Base-by-base conservation (phyloP, 2,797 vertebrate species). In the Acanthornis magna region DNA sequence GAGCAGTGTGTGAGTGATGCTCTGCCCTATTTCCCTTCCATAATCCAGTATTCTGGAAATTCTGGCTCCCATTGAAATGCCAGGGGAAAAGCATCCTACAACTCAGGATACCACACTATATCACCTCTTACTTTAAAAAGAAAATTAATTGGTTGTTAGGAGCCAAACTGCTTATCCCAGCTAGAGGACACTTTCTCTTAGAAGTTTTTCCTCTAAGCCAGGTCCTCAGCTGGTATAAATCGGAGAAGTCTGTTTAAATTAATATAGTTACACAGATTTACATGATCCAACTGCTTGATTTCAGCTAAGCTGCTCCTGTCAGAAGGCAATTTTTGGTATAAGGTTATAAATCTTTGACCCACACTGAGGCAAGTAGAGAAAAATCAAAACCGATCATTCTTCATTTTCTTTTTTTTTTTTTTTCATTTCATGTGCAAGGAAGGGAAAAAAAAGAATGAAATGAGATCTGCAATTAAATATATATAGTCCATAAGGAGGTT, bases 261-360 rank as follows among this genome's bases (percentile, higher is more conserved):
- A 94, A 85, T 79, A 40, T n/a, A 92, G 51, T 73, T 89, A 81
- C 63, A 89, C n/a, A 92, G 79, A 90, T 95, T 90, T 95, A 86
- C 79, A 91, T 78, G 62, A 85, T 91, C 48, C 60, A 94, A 53
- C 48, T 78, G 36, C 74, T 88, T 88, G 82, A 91, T 73, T 86
- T 84, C 53, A 79, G 55, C 48, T 88, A 55, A 93, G 73, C 1
- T 3, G 18, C 45, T 84, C 67, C 60, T 84, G 26, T 92, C 72
- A 81, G 54, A 90, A 91, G 42, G 73, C 5, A 16, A n/a, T 47
- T 78, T 94, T 94, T 85, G 50, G 32, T 84, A n/a, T 48, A 71
- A 92, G 38, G 48, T 61, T 81, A 79, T 66, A 95, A 94, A 92
- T 88, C 66, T 26, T 91, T 73, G 29, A 78, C 55, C 26, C 42